Base-by-base conservation (phyloP, 2,797 vertebrate genomes). In the Astyanax mexicanus region DNA sequence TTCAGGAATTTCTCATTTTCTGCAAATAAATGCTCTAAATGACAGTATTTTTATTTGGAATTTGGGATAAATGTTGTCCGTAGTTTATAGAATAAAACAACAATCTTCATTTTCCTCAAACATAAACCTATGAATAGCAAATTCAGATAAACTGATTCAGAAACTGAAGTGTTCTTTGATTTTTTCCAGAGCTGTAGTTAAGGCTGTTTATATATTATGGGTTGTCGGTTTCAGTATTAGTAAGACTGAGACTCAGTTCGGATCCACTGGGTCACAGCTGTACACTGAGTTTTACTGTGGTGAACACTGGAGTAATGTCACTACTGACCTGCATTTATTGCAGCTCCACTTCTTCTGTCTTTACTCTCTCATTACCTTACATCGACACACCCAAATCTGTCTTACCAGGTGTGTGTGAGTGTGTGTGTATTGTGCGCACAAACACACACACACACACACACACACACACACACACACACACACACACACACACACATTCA, bases 371-470 rank as follows among this genome's bases (percentile, higher is more conserved):
- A n/a, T 40, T 57, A 32, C 74, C 79, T 40, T 42, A 60, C 44
- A 51, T 51, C 35, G 42, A 74, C 79, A 80, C 70, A 13, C 49
- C 57, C 64, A 73, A 35, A 45, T 25, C 21, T 60, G 52, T 76
- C 60, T 74, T 58, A 61, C 55, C 45, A 57, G 47, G 68, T 74
- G 70, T 23, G 71, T 79, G 69, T 78, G 52, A 68, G 42, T 17
- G 54, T 72, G 78, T 79, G 70, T 55, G 5, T 6, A 0, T n/a
- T n/a, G n/a, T n/a, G n/a, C n/a, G n/a, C n/a, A n/a, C n/a, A n/a
- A n/a, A n/a, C 40, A 12, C 40, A 11, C 40, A 47, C 47, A 21
- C 23, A 32, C 54, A 29, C 54, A 57, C 27, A 29, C 54, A 57
- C 25, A 29, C 9, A 4, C 55, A 58, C 15, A 35, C 29, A 4